These are phyloP conservation scores for Lasiurus borealis DNA, from an alignment of 2,113 vertebrate genomes.

Conservation along the genomic window DNA sequence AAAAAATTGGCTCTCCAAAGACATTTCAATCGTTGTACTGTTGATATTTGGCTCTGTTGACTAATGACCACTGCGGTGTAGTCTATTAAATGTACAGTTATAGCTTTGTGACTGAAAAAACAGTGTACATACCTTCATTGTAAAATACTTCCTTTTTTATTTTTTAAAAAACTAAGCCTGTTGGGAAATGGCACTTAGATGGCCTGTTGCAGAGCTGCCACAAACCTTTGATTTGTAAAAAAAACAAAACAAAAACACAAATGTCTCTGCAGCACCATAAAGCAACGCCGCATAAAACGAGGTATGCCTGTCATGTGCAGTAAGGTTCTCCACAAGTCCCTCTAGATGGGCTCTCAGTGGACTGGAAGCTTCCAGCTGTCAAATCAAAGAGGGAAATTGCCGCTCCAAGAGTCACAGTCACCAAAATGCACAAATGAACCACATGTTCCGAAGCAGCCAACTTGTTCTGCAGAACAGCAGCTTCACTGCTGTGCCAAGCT, in stretches of 20 bases:
- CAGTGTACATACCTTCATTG: background rate
- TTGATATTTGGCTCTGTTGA: too few relatives aligned
- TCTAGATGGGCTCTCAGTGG: background rate
- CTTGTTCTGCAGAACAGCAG: background rate
- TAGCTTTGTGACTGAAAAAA: background rate
- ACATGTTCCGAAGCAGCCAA: constrained; percentile 7
- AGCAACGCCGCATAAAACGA: background rate
- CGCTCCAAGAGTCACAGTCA: background rate
- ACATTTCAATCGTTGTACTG: too few relatives aligned
- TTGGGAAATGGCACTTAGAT: background rate
- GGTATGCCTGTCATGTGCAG: background rate
- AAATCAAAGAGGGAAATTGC: background rate
- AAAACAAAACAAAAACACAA: background rate
- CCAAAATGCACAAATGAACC: background rate
- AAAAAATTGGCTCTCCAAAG: too few relatives aligned
- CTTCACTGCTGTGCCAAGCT: background rate
- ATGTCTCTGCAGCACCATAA: background rate
- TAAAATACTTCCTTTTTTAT: background rate
- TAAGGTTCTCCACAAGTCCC: background rate
- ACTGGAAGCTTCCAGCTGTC: constrained; percentile 54
- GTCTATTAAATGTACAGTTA: background rate
- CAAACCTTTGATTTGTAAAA: background rate
- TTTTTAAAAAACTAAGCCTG: background rate
- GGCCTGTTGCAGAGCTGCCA: background rate
- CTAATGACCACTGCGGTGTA: too few relatives aligned